These are phyloP conservation scores for Acrobasis repandana DNA, from an alignment of 2,888 invertebrate genomes.

Conservation along the genomic window DNA sequence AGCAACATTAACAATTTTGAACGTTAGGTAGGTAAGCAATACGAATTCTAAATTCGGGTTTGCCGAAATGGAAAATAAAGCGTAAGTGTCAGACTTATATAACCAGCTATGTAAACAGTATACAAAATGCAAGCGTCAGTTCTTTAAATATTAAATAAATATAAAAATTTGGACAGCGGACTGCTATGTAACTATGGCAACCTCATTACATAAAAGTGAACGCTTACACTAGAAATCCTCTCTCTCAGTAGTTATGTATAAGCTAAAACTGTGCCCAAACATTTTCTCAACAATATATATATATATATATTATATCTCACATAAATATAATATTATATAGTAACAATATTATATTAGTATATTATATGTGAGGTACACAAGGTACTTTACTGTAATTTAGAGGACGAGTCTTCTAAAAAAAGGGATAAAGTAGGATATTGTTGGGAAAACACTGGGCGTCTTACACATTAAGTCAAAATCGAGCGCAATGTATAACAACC, in stretches of 20 bases:
- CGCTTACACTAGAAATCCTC: conserved; percentile 70
- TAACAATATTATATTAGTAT: too few relatives aligned
- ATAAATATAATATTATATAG: too few relatives aligned
- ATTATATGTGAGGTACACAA: too few relatives aligned
- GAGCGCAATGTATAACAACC: conserved; percentile 49
- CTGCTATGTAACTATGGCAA: conserved; percentile 56
- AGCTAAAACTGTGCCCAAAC: conserved; percentile 54
- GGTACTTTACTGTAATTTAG: background rate
- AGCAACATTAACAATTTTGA: conserved; percentile 76
- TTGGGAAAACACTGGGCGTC: conserved; percentile 37
- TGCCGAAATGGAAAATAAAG: conserved; percentile 60
- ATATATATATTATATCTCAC: too few relatives aligned
- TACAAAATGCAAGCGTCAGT: conserved; percentile 69
- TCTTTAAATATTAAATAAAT: conserved; percentile 45
- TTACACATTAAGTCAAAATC: conserved; percentile 30
- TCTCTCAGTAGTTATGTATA: conserved; percentile 70
- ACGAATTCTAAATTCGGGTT: conserved; percentile 64
- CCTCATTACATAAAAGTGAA: conserved; percentile 54
- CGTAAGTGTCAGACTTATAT: conserved; percentile 50
- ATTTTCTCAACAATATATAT: conserved; percentile 38
- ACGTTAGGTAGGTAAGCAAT: conserved; percentile 64
- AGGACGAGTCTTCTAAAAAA: background rate
- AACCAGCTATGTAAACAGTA: conserved; percentile 54
- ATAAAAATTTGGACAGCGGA: conserved; percentile 32
- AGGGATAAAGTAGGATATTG: conserved; percentile 24